phyloP scores from a whole-genome alignment of 2,888 invertebrate genomes.

The Drosophila atripex region DNA sequence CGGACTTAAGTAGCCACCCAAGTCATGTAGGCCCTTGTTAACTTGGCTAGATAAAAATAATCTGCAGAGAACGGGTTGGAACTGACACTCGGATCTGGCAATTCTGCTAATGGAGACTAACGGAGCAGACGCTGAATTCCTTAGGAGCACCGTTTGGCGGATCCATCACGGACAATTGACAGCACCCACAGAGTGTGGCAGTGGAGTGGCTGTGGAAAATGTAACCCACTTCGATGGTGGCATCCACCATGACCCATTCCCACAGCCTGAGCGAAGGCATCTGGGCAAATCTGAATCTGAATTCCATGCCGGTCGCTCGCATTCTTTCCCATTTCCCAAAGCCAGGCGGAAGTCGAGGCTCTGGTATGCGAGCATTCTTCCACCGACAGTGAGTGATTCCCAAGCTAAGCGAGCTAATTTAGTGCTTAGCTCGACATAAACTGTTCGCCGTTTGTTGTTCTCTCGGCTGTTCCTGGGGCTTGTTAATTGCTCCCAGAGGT shows the following conservation, averaged over 20 bases:
- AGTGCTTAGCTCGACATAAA: slow-evolving; percentile 54
- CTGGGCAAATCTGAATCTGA: slow-evolving; percentile 45
- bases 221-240: slow-evolving; percentile 59
- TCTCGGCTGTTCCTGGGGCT: slow-evolving; percentile 15
- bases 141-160: slow-evolving; percentile 1
- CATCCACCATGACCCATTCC: slow-evolving; percentile 68
- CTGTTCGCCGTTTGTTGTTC: slow-evolving; percentile 24
- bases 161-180: slow-evolving; percentile 20
- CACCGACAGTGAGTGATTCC: slow-evolving; percentile 26
- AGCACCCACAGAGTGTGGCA: slow-evolving; percentile 27
- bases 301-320: slow-evolving; percentile 61
- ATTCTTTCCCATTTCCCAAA: slow-evolving; percentile 67
- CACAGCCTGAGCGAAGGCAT: slow-evolving; percentile 51
- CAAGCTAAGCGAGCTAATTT: slow-evolving; percentile 58
- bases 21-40: slow-evolving; percentile 1
- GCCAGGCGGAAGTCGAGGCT: slow-evolving; percentile 66
- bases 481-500: slow-evolving; percentile 13
- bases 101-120: slow-evolving; percentile 11
- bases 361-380: slow-evolving; percentile 61
- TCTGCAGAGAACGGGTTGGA: neutral
- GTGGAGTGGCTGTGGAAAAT: slow-evolving; percentile 14
- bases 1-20: no score
- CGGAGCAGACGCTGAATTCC: slow-evolving; percentile 24
- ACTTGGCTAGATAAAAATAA: slow-evolving; percentile 6
- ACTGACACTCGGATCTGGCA: slow-evolving; percentile 3